phyloP scores from a whole-genome alignment of 2,797 vertebrate genomes.

The Gymnothorax reevesii region DNA sequence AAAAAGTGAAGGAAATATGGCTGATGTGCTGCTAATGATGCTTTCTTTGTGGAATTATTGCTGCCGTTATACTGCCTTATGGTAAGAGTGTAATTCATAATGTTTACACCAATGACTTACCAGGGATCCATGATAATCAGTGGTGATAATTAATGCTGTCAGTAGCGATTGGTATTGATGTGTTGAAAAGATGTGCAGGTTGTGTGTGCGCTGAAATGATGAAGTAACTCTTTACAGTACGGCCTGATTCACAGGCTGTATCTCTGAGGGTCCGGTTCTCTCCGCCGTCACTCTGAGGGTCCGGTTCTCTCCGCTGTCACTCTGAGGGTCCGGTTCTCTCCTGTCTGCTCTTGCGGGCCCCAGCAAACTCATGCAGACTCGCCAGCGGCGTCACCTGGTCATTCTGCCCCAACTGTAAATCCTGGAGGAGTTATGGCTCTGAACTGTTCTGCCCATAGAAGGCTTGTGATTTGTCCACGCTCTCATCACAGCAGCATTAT shows the following conservation, averaged over 20 bases:
- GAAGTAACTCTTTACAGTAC: too few relatives aligned
- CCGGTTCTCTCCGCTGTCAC: too few relatives aligned
- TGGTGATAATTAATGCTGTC: background rate
- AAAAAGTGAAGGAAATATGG: background rate
- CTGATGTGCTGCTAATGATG: background rate
- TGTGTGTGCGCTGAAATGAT: background rate
- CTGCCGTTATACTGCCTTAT: background rate
- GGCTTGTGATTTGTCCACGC: too few relatives aligned
- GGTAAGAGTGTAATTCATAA: background rate
- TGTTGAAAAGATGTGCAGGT: background rate
- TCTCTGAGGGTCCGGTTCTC: background rate
- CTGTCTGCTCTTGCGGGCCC: too few relatives aligned
- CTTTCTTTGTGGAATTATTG: background rate
- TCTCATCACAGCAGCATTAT: too few relatives aligned
- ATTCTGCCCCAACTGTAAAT: too few relatives aligned
- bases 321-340: too few relatives aligned
- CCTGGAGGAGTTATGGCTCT: too few relatives aligned
- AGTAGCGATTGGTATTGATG: background rate
- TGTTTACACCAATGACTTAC: background rate
- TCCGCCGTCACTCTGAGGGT: too few relatives aligned
- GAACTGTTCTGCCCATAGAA: too few relatives aligned
- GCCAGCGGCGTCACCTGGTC: too few relatives aligned
- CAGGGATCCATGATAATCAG: background rate
- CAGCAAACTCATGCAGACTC: too few relatives aligned
- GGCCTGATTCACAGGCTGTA: background rate